Evolutionary conservation across 2,797 vertebrate species (phyloP), one percentile per base, ranked within the genome.

Genomic region (Taenioides sp.): DNA sequence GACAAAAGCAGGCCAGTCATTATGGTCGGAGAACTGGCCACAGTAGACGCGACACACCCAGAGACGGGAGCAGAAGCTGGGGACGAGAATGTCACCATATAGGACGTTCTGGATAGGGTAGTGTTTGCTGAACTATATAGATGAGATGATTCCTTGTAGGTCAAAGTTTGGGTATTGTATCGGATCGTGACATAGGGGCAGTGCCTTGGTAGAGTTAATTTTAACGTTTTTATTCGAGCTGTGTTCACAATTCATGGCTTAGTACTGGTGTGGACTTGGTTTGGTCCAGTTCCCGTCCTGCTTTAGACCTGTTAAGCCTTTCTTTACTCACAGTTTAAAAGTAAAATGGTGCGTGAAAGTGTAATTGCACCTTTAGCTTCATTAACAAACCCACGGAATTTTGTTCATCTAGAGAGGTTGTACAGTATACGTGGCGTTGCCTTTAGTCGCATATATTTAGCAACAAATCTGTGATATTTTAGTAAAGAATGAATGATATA

Each of bases 1-100:
- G 85, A 91, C 91, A 84, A 88, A 91, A 90, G 87, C 82, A 92
- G 85, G 84, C 88, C 91, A 90, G 75, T 92, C 88, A 93, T 94
- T 94, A 91, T 93, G 93, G 93, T 94, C 87, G 89, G 82, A 80
- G 65, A 79, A 74, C 6, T 31, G 75, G 84, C 82, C 86, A 86
- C 75, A n/a, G 79, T 82, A 90, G 84, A 84, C 75, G 40, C 61
- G 92, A 83, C 93, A 93, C 92, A 88, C 93, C 93, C 93, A 84
- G 63, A 80, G 74, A 18, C 78, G 81, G 65, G 83, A 67, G 76
- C 86, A 71, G 77, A 79, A 79, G 64, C 66, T 73, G 70, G 27
- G 61, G 4, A 14, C 63, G 72, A 82, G 59, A 77, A 75, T 60
- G 75, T 67, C 16, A 63, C 61, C 5, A 3, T 22, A 23, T 54